Base-by-base conservation (phyloP, 2,113 vertebrate genomes). In the Gorsachius goisagi region DNA sequence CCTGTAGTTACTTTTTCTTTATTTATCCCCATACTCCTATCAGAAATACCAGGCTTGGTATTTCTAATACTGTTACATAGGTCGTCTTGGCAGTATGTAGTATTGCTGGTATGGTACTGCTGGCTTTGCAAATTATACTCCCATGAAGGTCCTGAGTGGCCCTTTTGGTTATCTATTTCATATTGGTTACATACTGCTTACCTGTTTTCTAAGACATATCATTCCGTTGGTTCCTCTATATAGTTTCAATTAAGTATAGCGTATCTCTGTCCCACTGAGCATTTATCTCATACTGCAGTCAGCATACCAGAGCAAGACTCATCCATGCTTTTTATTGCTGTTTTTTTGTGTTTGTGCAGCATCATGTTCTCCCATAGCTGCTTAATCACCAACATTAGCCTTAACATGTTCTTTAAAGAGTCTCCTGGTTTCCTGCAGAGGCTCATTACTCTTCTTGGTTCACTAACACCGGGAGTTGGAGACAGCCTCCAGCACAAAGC, bases 401-500 rank as follows among this genome's bases (percentile, higher is more conserved):
- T 24, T 49, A 37, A 14, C 30, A 3, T 1, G 6, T 33, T 86
- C 52, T 73, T 80, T 22, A 37, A 63, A 64, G 27, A 63, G 49
- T 9, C 37, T 73, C 24, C 78, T 60, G 41, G 6, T 30, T 39
- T 75, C 66, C 71, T 82, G 71, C 71, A 82, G 52, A 66, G 8
- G 9, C 58, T 77, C 27, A 1, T 28, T 52, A 9, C 37, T 86
- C 44, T 50, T 18, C 33, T 56, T 66, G 58, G 28, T 39, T 52
- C 39, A 5, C 12, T 1, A 6, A 7, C 33, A 4, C 32, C 9
- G 1, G 2, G 58, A 27, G 52, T 24, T 15, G 9, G 33, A 21
- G 60, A 27, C 49, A 85, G 10, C 28, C 22, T 37, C 16, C 44
- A 60, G 47, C 79, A 63, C 6, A 11, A 24, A 86, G 27, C 62